Conservation (phyloP, 2,113 vertebrate genomes). For the Lepus europaeus region DNA sequence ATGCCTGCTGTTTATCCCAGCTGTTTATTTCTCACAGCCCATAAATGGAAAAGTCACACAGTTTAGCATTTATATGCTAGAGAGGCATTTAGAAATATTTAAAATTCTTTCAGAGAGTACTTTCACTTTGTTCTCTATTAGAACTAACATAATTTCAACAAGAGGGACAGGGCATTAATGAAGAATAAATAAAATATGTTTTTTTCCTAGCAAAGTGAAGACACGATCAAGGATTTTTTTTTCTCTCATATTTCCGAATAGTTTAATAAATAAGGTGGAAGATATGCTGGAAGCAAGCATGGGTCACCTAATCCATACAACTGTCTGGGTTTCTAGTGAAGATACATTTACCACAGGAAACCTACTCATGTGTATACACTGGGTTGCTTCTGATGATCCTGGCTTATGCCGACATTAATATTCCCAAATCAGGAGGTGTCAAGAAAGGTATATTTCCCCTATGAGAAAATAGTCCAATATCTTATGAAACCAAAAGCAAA, state of each 20-base stretch:
- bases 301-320: background rate
- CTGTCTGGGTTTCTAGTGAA: background rate
- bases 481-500: conserved; percentile 4
- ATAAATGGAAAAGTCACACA: conserved; percentile 84
- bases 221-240: background rate
- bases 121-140: conserved; percentile 71
- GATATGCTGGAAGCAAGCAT: background rate
- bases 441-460: background rate
- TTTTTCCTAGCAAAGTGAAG: background rate
- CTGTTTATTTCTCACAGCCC: conserved; percentile 87
- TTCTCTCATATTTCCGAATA: background rate
- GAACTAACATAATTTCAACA: conserved; percentile 68
- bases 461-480: background rate
- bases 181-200: background rate
- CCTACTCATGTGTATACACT: background rate
- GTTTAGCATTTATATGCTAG: conserved; percentile 80
- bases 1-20: conserved; percentile 87
- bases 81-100: conserved; percentile 84
- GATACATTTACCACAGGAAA: background rate
- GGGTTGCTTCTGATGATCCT: background rate
- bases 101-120: conserved; percentile 75
- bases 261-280: background rate
- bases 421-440: background rate
- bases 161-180: conserved; percentile 23
- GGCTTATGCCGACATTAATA: background rate